phyloP scores from a whole-genome alignment of 2,113 vertebrate genomes.

The Indri indri region DNA sequence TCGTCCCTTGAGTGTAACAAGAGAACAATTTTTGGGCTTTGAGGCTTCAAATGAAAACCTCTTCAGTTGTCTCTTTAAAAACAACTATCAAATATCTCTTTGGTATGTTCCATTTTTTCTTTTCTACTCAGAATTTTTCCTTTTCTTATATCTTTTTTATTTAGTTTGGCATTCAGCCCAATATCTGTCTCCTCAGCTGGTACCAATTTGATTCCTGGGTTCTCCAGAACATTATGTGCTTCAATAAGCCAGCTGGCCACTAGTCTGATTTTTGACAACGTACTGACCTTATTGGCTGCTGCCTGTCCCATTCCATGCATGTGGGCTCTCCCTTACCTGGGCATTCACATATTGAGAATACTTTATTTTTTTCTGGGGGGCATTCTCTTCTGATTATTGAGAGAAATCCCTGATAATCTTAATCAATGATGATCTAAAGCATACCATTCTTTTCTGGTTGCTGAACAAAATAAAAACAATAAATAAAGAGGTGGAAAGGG shows the following conservation, averaged over 20 bases:
- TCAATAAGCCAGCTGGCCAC: background rate
- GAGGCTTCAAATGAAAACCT: slow-evolving; percentile 58
- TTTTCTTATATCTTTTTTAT: slow-evolving; percentile 59
- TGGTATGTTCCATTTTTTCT: slow-evolving; percentile 47
- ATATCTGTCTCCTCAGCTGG: slow-evolving; percentile 54
- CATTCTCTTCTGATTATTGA: background rate
- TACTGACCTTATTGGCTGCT: background rate
- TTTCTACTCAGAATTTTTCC: slow-evolving; percentile 23
- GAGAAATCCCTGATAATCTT: background rate
- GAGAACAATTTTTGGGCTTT: slow-evolving; percentile 54
- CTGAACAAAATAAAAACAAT: background rate
- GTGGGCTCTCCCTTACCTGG: background rate
- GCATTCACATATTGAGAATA: background rate
- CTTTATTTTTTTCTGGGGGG: background rate
- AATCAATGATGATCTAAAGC: background rate
- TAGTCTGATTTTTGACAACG: background rate
- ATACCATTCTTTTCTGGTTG: background rate
- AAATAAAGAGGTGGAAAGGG: background rate
- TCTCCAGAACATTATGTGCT: slow-evolving; percentile 30
- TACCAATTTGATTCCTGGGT: background rate
- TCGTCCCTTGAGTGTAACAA: slow-evolving; percentile 52
- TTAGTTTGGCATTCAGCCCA: slow-evolving; percentile 43
- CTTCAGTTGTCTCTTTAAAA: slow-evolving; percentile 59
- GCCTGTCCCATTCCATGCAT: background rate
- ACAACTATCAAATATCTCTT: slow-evolving; percentile 57